phyloP scores from a whole-genome alignment of 2,113 vertebrate species.

The Pseudopipra pipra region DNA sequence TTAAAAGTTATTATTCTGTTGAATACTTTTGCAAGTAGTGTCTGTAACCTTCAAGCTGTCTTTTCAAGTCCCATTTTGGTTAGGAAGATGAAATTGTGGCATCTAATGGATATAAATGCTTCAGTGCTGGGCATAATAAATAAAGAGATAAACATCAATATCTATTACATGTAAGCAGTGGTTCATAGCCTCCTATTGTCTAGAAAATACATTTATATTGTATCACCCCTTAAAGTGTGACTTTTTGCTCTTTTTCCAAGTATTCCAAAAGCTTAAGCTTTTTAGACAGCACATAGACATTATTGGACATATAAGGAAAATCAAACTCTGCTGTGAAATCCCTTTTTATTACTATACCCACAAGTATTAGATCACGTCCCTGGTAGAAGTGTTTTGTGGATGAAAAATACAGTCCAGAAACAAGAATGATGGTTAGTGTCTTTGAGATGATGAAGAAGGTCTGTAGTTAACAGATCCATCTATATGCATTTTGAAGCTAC shows the following conservation, averaged over 20 bases:
- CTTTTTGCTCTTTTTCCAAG: background rate
- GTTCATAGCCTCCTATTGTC: background rate
- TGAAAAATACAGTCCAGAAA: background rate
- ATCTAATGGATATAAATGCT: background rate
- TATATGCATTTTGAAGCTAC: background rate
- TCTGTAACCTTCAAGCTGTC: background rate
- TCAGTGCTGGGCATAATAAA: background rate
- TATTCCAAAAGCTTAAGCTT: background rate
- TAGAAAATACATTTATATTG: background rate
- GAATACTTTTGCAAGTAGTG: background rate
- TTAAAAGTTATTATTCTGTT: background rate
- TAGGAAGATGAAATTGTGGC: background rate
- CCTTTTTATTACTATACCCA: background rate
- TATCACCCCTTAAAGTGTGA: background rate
- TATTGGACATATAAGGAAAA: background rate
- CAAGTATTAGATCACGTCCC: fast-evolving
- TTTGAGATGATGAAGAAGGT: background rate
- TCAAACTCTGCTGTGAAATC: background rate
- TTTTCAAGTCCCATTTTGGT: background rate
- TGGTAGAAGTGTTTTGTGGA: background rate
- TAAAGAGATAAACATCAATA: background rate
- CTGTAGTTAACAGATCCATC: background rate
- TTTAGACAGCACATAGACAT: background rate
- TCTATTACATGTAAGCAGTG: background rate
- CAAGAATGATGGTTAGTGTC: background rate